Percentiles rank a stretch among this genome's conserved stretches.
phyloP scores from a whole-genome alignment of 2,797 vertebrate species.

The Schizothorax lantsangensis region DNA sequence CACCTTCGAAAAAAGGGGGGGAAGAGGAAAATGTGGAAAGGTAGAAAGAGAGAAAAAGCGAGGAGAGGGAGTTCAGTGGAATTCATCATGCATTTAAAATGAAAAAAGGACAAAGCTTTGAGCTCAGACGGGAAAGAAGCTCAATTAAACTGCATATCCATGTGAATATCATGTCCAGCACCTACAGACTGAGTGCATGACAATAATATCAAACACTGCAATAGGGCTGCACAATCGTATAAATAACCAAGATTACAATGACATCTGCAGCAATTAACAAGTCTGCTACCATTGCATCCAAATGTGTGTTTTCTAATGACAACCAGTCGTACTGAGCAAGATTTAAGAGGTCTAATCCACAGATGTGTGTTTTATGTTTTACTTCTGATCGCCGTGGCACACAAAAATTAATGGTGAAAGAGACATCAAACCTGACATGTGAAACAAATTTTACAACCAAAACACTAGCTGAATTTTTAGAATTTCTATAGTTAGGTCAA shows the following conservation, averaged over 20 bases:
- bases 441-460: neutral
- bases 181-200: neutral
- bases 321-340: neutral
- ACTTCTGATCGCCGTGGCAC: neutral
- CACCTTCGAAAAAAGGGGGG: neutral
- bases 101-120: slow-evolving; percentile 1
- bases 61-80: slow-evolving; percentile 21
- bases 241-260: neutral
- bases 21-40: neutral
- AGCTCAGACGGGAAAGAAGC: neutral
- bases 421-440: no score
- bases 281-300: neutral
- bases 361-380: neutral
- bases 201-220: neutral
- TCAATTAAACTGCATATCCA: slow-evolving; percentile 7
- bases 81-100: slow-evolving; percentile 30
- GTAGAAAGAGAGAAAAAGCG: neutral
- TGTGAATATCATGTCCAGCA: neutral
- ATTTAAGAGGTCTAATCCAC: neutral
- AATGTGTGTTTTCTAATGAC: neutral
- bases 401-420: no score
- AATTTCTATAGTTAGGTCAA: no score
- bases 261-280: no score
- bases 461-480: neutral
- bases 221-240: neutral